Conservation (phyloP, 2,797 vertebrate genomes). For the Notoglanidium macrostoma region DNA sequence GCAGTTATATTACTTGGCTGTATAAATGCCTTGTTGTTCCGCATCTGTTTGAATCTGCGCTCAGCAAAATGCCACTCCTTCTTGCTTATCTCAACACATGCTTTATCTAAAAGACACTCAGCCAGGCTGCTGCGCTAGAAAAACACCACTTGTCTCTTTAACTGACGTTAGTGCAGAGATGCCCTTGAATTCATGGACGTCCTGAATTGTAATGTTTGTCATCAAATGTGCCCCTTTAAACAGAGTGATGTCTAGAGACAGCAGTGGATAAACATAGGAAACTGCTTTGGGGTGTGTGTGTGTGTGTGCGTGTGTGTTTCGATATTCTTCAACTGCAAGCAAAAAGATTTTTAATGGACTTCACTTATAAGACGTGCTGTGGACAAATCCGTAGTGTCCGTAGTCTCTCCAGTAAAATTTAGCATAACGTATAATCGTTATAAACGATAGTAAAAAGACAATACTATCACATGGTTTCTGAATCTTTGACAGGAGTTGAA, state of each 20-base stretch:
- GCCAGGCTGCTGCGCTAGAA: background rate
- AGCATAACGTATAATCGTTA: no score
- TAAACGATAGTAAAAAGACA: no score
- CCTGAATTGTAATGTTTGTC: background rate
- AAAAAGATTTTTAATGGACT: background rate
- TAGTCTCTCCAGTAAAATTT: background rate
- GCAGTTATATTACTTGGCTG: background rate
- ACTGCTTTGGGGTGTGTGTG: background rate
- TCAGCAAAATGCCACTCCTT: background rate
- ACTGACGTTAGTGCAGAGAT: background rate
- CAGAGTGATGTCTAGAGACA: background rate
- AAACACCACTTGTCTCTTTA: background rate
- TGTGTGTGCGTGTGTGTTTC: background rate
- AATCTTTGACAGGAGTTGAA: background rate
- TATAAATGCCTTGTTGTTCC: background rate
- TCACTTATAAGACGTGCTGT: background rate
- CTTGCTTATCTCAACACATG: slow-evolving; percentile 8
- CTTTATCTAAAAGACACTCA: slow-evolving; percentile 12
- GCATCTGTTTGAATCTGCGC: background rate
- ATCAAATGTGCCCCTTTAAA: background rate
- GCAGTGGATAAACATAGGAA: background rate
- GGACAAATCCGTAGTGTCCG: background rate
- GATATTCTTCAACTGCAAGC: background rate
- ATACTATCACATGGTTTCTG: background rate
- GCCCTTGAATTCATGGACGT: slow-evolving; percentile 1